Percentiles rank a stretch among this genome's conserved stretches.
Evolutionary conservation across 2,113 vertebrate genomes (phyloP).

Genomic region (Meleagris gallopavo): DNA sequence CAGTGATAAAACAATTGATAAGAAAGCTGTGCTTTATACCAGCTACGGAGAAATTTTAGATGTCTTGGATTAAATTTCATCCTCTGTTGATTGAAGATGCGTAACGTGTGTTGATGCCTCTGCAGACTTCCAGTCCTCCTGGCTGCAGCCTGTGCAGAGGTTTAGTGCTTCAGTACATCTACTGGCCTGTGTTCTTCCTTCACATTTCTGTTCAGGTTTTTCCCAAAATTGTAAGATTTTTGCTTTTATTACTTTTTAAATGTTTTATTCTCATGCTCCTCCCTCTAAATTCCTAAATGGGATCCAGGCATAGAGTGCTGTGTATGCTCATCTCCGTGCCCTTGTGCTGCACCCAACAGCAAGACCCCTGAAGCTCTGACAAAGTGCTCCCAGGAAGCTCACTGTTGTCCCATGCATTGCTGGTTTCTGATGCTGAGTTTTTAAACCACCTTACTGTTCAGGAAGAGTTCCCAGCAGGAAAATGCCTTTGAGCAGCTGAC

Average conservation of each 20-base stretch:
- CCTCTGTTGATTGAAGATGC: not conserved
- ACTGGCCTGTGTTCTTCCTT: not conserved
- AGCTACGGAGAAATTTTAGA: not conserved
- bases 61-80: not conserved
- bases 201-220: not conserved
- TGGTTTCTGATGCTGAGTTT: not conserved
- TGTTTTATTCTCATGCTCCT: not conserved
- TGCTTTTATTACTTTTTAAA: not conserved
- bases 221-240: not conserved
- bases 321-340: not conserved
- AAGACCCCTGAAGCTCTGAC: not conserved
- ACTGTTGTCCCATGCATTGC: not conserved
- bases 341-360: not conserved
- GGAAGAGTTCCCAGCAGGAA: not conserved
- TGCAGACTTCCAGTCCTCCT: not conserved
- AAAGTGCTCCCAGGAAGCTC: not conserved
- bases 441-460: not conserved
- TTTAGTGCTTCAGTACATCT: not conserved
- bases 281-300: not conserved
- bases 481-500: not conserved
- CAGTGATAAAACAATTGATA: not conserved
- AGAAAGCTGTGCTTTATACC: not conserved
- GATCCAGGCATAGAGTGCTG: rapidly evolving
- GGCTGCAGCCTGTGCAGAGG: not conserved
- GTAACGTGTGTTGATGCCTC: not conserved